phyloP scores from a whole-genome alignment of 2,797 vertebrate species.

The Buphagus erythrorhynchus region DNA sequence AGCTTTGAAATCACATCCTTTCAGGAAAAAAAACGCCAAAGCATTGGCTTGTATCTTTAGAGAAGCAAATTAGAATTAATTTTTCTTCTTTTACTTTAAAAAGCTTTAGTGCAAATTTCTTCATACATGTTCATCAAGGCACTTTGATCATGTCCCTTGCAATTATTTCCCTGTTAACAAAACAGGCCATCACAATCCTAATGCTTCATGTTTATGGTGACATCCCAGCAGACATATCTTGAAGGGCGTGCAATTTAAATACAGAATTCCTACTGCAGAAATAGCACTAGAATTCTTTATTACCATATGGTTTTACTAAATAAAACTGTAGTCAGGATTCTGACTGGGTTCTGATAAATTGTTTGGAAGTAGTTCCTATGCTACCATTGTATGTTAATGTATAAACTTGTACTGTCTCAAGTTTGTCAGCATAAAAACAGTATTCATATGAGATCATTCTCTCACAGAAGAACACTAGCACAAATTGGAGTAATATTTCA shows the following conservation, averaged over 20 bases:
- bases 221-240: not conserved
- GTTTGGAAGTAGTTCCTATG: not conserved
- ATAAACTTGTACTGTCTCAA: not conserved
- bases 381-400: not conserved
- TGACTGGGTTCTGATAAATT: not conserved
- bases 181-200: not conserved
- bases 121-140: constrained; percentile 10
- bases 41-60: not conserved
- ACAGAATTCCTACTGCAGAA: not conserved
- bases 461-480: not conserved
- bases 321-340: not conserved
- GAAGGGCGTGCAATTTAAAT: not conserved
- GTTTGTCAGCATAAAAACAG: not conserved
- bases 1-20: not conserved
- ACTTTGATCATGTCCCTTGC: not conserved
- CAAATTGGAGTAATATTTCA: not conserved
- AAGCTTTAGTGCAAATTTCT: constrained; percentile 7
- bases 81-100: not conserved
- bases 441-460: not conserved
- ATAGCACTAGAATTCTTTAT: not conserved
- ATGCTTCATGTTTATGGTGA: not conserved
- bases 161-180: not conserved
- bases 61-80: not conserved
- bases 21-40: not conserved
- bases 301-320: not conserved